Evolutionary conservation across 2,113 vertebrate species (phyloP).

Genomic region (Gymnobelideus leadbeateri): DNA sequence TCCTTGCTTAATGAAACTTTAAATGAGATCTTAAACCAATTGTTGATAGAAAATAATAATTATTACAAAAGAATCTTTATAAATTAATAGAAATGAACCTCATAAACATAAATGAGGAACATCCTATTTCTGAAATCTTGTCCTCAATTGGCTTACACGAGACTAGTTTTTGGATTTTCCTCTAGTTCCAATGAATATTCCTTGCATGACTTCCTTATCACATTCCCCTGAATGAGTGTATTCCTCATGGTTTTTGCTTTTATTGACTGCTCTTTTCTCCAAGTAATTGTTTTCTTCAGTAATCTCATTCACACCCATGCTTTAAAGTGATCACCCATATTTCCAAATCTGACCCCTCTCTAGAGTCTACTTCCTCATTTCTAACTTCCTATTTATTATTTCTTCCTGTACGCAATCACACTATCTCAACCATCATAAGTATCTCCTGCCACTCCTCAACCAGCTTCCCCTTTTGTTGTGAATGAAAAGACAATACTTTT

Average conservation of each 20-base stretch:
- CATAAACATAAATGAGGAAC: neutral
- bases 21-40: slow-evolving; percentile 10
- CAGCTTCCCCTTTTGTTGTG: neutral
- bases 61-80: neutral
- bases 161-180: neutral
- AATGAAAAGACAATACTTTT: neutral
- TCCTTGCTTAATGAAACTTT: slow-evolving; percentile 43
- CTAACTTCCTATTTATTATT: neutral
- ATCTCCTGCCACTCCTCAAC: neutral
- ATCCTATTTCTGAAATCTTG: neutral
- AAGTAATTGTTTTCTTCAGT: neutral
- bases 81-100: neutral
- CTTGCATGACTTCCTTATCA: neutral
- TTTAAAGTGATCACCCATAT: neutral
- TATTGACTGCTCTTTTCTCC: neutral
- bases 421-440: neutral
- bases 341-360: neutral
- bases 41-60: neutral
- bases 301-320: neutral
- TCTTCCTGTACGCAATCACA: neutral
- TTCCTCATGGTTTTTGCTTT: neutral
- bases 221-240: neutral
- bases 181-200: neutral
- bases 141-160: neutral
- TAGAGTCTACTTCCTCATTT: neutral